These are phyloP conservation scores for Chaenocephalus aceratus DNA, from an alignment of 2,113 vertebrate genomes.

Conservation along the genomic window DNA sequence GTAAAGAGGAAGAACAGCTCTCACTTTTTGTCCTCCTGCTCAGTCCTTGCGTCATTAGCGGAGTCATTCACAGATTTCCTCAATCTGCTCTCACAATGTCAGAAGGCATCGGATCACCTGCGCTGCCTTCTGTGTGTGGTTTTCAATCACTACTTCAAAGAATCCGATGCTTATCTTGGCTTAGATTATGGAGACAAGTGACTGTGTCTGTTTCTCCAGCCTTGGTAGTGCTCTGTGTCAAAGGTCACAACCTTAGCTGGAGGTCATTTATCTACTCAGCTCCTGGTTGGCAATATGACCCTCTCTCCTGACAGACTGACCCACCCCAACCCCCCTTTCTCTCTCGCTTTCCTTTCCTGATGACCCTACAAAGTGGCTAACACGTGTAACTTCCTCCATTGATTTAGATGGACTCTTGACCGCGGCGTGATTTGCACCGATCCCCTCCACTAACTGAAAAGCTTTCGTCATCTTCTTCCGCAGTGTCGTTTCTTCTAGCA, in stretches of 20 bases:
- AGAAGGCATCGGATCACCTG: slow-evolving; percentile 21
- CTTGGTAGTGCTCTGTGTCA: slow-evolving; percentile 44
- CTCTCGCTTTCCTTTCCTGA: slow-evolving; percentile 22
- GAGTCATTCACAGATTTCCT: slow-evolving; percentile 36
- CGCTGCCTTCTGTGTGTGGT: not conserved
- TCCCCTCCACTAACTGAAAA: not conserved
- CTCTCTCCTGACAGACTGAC: slow-evolving; percentile 37
- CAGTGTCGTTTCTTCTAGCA: slow-evolving; percentile 12
- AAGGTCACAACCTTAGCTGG: slow-evolving; percentile 58
- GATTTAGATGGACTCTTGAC: slow-evolving; percentile 43
- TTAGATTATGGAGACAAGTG: slow-evolving; percentile 19
- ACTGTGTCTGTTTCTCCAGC: slow-evolving; percentile 48
- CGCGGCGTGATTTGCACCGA: not conserved
- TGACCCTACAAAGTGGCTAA: slow-evolving; percentile 54
- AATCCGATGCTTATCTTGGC: slow-evolving; percentile 23
- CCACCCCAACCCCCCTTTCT: not conserved
- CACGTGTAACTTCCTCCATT: slow-evolving; percentile 59
- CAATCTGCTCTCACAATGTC: not conserved
- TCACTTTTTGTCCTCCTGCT: not conserved
- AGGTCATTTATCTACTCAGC: slow-evolving; percentile 55
- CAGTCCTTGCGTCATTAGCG: slow-evolving; percentile 44
- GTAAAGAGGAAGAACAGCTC: slow-evolving; percentile 23
- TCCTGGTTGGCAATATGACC: slow-evolving; percentile 49
- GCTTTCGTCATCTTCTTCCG: not conserved
- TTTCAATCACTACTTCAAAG: slow-evolving; percentile 34